Evolutionary conservation across 2,888 invertebrate species (phyloP).

Genomic region (Agriopis leucophaearia): DNA sequence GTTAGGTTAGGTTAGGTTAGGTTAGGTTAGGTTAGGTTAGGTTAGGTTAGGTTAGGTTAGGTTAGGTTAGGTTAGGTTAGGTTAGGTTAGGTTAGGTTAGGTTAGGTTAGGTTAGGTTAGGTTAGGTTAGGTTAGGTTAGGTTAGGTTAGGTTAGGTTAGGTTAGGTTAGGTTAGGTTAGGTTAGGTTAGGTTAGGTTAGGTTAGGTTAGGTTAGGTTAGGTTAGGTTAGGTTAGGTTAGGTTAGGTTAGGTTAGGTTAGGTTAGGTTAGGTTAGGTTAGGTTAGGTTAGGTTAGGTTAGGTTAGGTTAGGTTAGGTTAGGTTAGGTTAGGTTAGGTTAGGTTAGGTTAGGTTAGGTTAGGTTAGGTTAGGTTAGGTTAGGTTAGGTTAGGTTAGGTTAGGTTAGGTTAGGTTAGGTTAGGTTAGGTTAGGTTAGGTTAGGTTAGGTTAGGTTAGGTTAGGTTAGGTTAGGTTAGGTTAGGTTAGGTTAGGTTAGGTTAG

Average conservation of each 20-base stretch:
- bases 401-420: slow-evolving; percentile 24
- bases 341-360: slow-evolving; percentile 26
- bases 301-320: slow-evolving; percentile 26
- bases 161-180: slow-evolving; percentile 28
- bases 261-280: slow-evolving; percentile 27
- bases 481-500: slow-evolving; percentile 26
- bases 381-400: slow-evolving; percentile 25
- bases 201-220: slow-evolving; percentile 28
- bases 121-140: slow-evolving; percentile 30
- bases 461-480: slow-evolving; percentile 27
- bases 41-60: too few relatives aligned
- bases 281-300: slow-evolving; percentile 28
- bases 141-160: slow-evolving; percentile 31
- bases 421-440: slow-evolving; percentile 24
- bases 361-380: slow-evolving; percentile 25
- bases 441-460: slow-evolving; percentile 26
- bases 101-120: slow-evolving; percentile 30
- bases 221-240: slow-evolving; percentile 27
- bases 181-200: slow-evolving; percentile 27
- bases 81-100: slow-evolving; percentile 31
- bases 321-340: slow-evolving; percentile 28
- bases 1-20: too few relatives aligned
- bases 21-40: too few relatives aligned
- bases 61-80: slow-evolving; percentile 31
- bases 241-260: slow-evolving; percentile 26